Base-by-base conservation (phyloP, 2,888 invertebrate species). In the Scrobipalpa costella region DNA sequence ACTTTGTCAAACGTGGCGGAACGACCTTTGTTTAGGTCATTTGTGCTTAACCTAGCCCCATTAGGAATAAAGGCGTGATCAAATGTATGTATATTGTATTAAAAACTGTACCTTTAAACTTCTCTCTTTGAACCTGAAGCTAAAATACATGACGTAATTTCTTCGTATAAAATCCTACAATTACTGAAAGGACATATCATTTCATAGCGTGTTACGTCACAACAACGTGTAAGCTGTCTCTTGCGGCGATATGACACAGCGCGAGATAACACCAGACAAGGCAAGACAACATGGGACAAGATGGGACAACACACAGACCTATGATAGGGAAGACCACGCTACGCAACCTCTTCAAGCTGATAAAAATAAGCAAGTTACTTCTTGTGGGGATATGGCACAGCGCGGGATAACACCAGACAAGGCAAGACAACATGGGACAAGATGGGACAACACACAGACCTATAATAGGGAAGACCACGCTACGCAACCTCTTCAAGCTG, bases 221-320 rank as follows among this genome's bases (percentile, higher is more conserved):
- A 55, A 55, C 55, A 55, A 55, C 34, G 55, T 55, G 55, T 55
- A 34, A 55, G 55, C 55, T 34, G 55, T 55, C 55, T 55, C 55
- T 13, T 55, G 55, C 9, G 55, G 55, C 55, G 55, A 34, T 33
- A 11, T 50, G 50, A 50, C 50, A 50, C 21, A 8, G 50, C 50
- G 50, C 19, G 50, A 19, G 50, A 44, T 44, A 44, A 44, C 44
- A 44, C 9, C 2, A 52, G 50, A 58, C 57, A 36, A 55, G 44
- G 40, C 59, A 44, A 52, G 19, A 40, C 27, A 19, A 34, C 34
- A 40, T n/a, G 19, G 17, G 49, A 49, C 49, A 49, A 49, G 49
- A 17, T 38, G 38, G n/a, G 40, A 40, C 40, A 40, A 40, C 40
- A 5, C n/a, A 13, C 1, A n/a, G n/a, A 2, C 13, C 11, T 11